phyloP scores from a whole-genome alignment of 2,888 invertebrate genomes.

The Perizoma flavofasciatum region DNA sequence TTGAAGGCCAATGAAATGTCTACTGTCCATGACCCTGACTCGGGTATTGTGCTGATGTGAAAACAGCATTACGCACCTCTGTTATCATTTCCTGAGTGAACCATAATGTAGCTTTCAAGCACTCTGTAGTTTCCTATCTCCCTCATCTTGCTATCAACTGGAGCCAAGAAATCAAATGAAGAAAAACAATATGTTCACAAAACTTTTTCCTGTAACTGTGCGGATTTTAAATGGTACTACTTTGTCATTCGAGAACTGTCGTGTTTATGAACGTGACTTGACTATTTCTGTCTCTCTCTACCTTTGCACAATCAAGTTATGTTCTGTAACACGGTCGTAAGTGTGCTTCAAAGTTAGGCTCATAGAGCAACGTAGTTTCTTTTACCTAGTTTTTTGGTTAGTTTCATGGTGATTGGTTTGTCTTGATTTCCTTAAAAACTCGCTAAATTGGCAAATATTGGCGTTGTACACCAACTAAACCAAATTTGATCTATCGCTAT shows the following conservation, averaged over 20 bases:
- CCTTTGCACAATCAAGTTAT: background rate
- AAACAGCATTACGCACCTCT: slow-evolving; percentile 47
- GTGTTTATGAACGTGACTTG: too few species aligned
- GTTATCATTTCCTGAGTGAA: slow-evolving; percentile 74
- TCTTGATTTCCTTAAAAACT: too few species aligned
- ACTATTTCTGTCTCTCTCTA: too few species aligned
- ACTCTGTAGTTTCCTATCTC: slow-evolving; percentile 12
- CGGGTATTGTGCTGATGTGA: slow-evolving; percentile 13
- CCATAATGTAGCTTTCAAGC: slow-evolving; percentile 36
- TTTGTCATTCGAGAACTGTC: background rate
- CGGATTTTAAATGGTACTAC: too few species aligned
- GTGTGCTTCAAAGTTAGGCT: slow-evolving; percentile 16
- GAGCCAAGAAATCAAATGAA: too few species aligned
- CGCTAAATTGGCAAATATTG: too few species aligned
- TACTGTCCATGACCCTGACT: background rate
- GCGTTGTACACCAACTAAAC: too few species aligned
- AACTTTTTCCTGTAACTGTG: background rate
- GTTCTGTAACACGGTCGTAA: background rate
- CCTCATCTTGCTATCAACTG: background rate
- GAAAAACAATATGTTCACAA: background rate
- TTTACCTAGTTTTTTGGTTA: background rate
- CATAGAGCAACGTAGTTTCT: slow-evolving; percentile 11
- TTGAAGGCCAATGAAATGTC: background rate
- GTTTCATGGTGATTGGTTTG: background rate
- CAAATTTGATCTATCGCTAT: too few species aligned